A percentile compares a stretch with the other conserved stretches of the same genome.
Conservation (phyloP, 2,888 invertebrate species). For the Abscondita cerata region DNA sequence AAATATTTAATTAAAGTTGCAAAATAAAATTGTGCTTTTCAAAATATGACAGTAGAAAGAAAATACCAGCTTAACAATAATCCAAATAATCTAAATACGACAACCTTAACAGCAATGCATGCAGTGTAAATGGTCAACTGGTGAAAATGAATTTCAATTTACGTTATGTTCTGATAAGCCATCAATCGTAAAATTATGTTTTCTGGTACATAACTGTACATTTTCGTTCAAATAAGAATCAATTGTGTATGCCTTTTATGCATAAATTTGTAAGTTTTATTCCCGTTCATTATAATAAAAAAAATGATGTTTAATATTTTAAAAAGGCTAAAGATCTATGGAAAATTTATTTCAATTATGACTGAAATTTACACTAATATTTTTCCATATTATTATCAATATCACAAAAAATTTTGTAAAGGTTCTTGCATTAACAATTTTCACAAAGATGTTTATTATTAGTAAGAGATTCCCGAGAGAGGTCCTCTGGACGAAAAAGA, state of each 20-base stretch:
- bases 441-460: slow-evolving; percentile 11
- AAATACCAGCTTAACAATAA: slow-evolving; percentile 49
- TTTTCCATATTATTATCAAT: too few species aligned
- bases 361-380: too few species aligned
- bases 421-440: neutral
- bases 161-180: slow-evolving; percentile 53
- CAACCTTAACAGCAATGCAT: slow-evolving; percentile 15
- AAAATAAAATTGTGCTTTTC: slow-evolving; percentile 56
- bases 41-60: slow-evolving; percentile 54
- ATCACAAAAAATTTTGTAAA: too few species aligned
- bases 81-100: slow-evolving; percentile 33
- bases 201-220: too few species aligned
- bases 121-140: slow-evolving; percentile 39
- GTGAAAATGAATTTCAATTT: slow-evolving; percentile 55
- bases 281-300: too few species aligned
- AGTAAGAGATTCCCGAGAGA: slow-evolving; percentile 23
- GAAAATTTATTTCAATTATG: too few species aligned
- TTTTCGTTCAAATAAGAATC: too few species aligned
- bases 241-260: too few species aligned
- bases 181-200: slow-evolving; percentile 25
- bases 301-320: too few species aligned
- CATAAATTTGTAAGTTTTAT: too few species aligned
- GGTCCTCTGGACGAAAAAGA: slow-evolving; percentile 44
- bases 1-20: slow-evolving; percentile 55
- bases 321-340: too few species aligned